Conservation (phyloP, 2,113 vertebrate genomes). For the Lamprotornis superbus region DNA sequence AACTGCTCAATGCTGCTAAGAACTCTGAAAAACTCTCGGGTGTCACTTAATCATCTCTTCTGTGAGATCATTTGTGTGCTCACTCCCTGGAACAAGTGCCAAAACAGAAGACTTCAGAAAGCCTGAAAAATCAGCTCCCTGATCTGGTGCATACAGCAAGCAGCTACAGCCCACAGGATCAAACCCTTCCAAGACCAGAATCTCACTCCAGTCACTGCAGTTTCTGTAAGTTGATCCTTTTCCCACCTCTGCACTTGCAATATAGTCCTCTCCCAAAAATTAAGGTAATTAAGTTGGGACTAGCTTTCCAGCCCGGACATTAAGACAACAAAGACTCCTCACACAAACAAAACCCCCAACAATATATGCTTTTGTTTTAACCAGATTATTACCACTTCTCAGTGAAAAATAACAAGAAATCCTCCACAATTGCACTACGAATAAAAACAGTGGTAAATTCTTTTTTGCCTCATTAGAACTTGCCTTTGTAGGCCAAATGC, state of each 20-base stretch:
- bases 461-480: neutral
- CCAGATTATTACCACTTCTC: neutral
- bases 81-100: neutral
- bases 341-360: accelerated
- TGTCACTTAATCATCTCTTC: neutral
- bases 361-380: neutral
- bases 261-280: neutral
- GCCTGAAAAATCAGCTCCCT: neutral
- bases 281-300: neutral
- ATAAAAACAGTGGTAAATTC: neutral
- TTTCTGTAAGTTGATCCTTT: neutral
- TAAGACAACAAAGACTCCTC: neutral
- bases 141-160: neutral
- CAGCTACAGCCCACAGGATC: neutral
- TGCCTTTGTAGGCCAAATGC: neutral
- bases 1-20: neutral
- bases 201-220: neutral
- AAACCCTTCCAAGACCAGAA: neutral
- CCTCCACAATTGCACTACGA: neutral
- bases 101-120: neutral
- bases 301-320: neutral
- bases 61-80: neutral
- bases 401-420: neutral
- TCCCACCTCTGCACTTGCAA: neutral
- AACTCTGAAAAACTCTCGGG: neutral